Percentiles rank a stretch among this genome's conserved stretches.
These are phyloP conservation scores for Uromys caudimaculatus DNA, from an alignment of 2,797 vertebrate species.

Conservation along the genomic window DNA sequence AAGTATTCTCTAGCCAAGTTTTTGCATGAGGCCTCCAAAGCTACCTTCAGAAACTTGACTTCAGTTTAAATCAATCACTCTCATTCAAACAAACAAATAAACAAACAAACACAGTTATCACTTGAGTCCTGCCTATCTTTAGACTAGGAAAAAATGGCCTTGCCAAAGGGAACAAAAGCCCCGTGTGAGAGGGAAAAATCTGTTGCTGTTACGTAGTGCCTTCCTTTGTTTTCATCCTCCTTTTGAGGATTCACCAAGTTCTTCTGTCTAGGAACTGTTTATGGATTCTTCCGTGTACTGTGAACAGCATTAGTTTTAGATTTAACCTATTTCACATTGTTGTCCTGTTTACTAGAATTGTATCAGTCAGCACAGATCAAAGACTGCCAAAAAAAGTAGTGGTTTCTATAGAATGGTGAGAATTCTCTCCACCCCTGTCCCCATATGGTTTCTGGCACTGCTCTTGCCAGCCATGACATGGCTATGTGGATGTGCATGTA, in stretches of 20 bases:
- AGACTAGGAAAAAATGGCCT: slow-evolving; percentile 4
- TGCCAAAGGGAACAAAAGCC: not conserved
- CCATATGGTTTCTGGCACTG: not conserved
- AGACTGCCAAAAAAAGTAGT: not conserved
- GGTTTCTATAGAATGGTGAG: not conserved
- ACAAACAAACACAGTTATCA: not conserved
- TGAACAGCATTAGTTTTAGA: slow-evolving; percentile 7
- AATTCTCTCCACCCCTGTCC: not conserved
- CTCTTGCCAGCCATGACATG: slow-evolving; percentile 3
- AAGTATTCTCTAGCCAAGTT: not conserved
- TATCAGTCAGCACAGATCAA: slow-evolving; percentile 28
- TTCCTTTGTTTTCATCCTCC: not conserved
- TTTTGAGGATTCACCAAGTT: not conserved
- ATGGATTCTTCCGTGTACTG: not conserved
- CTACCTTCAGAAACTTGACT: not conserved
- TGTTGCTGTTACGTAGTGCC: not conserved
- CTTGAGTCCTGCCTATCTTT: slow-evolving; percentile 4
- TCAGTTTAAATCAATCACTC: not conserved
- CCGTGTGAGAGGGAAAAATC: not conserved
- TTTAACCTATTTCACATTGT: not conserved
- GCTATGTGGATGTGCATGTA: not conserved
- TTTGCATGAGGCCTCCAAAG: slow-evolving; percentile 6
- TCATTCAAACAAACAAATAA: not conserved
- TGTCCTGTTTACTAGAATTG: slow-evolving; percentile 33
- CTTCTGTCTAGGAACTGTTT: slow-evolving; percentile 14